Evolutionary conservation across 1,140 invertebrate species (phyloP).

Genomic region (Zaprionus ghesquierei): DNA sequence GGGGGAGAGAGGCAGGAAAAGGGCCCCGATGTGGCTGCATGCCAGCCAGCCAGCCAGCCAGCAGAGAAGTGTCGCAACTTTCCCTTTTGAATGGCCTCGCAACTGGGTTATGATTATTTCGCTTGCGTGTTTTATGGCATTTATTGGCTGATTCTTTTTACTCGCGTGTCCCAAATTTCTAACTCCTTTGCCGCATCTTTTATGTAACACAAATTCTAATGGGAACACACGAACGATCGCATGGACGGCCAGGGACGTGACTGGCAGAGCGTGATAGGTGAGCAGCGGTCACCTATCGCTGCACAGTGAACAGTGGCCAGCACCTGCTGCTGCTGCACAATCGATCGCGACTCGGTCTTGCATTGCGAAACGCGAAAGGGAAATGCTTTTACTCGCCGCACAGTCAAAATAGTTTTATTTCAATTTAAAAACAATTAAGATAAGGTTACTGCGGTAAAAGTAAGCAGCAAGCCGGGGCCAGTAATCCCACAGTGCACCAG

Average conservation of each 20-base stretch:
- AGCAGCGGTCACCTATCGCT: not conserved
- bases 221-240: constrained; percentile 18
- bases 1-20: constrained; percentile 21
- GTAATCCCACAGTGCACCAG: constrained; percentile 43
- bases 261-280: not conserved
- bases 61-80: constrained; percentile 64
- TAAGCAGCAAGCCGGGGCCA: constrained; percentile 22
- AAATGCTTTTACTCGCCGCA: constrained; percentile 68
- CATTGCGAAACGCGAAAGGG: constrained; percentile 58
- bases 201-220: constrained; percentile 51
- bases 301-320: not conserved
- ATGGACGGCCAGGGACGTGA: constrained; percentile 8
- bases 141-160: constrained; percentile 10
- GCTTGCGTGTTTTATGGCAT: constrained; percentile 38
- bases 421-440: constrained; percentile 77
- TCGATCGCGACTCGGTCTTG: not conserved
- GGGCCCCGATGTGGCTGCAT: constrained; percentile 26
- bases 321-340: constrained; percentile 2
- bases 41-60: constrained; percentile 6
- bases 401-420: constrained; percentile 48
- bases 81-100: constrained; percentile 61
- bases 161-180: constrained; percentile 24
- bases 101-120: constrained; percentile 65
- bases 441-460: constrained; percentile 72
- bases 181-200: constrained; percentile 23